These are phyloP conservation scores for Dryobotodes eremita DNA, from an alignment of 2,888 invertebrate genomes.

Conservation along the genomic window DNA sequence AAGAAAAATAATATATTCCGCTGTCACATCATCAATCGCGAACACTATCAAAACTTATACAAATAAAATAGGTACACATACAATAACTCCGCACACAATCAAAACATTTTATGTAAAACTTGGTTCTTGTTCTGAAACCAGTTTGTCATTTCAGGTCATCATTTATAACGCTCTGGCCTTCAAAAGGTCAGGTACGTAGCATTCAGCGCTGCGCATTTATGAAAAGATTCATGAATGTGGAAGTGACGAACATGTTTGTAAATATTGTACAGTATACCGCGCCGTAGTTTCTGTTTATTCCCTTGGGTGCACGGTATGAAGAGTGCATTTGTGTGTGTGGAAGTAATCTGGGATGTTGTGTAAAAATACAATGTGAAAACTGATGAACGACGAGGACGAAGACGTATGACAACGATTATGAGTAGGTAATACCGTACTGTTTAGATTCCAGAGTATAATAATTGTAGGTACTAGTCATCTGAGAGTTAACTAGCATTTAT, in stretches of 20 bases:
- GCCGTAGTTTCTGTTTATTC: conserved; percentile 50
- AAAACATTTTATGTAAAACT: conserved; percentile 22
- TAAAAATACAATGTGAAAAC: conserved; percentile 12
- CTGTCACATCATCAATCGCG: neutral
- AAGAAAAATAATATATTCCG: neutral
- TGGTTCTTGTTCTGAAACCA: conserved; percentile 32
- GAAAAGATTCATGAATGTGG: conserved; percentile 64
- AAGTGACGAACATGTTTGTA: conserved; percentile 46
- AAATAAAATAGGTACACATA: conserved; percentile 15
- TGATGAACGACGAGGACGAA: neutral
- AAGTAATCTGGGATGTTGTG: conserved; percentile 31
- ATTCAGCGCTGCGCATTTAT: conserved; percentile 54
- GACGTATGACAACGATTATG: neutral
- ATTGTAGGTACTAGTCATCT: neutral
- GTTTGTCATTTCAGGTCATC: conserved; percentile 44
- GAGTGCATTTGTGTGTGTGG: conserved; percentile 38
- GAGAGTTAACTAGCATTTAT: conserved; percentile 15
- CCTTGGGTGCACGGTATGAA: conserved; percentile 26
- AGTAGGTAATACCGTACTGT: neutral
- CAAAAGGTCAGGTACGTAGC: conserved; percentile 54
- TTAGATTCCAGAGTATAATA: neutral
- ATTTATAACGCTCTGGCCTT: conserved; percentile 52
- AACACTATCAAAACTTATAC: neutral
- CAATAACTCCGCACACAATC: conserved; percentile 12
- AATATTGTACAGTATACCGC: conserved; percentile 56